phyloP scores from a whole-genome alignment of 2,888 invertebrate genomes.

The Erpobdella octoculata region DNA sequence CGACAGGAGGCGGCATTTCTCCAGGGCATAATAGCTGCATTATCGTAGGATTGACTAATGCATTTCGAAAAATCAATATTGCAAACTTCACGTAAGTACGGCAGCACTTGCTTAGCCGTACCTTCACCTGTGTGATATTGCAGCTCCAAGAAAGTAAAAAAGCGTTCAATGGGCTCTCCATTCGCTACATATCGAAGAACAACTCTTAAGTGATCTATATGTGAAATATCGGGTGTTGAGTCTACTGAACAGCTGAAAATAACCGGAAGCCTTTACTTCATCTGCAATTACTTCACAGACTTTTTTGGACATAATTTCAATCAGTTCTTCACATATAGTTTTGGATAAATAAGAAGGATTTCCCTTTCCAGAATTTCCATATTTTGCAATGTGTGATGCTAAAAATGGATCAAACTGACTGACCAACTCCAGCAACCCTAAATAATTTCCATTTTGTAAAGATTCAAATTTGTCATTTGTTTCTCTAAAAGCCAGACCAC shows the following conservation, averaged over 20 bases:
- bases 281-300: not conserved
- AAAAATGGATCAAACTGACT: not conserved
- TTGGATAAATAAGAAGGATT: not conserved
- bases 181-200: not conserved
- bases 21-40: not conserved
- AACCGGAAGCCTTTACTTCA: not conserved
- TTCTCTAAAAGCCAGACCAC: conserved; percentile 1
- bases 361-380: not conserved
- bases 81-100: not conserved
- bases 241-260: not conserved
- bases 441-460: not conserved
- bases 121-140: not conserved
- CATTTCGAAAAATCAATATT: not conserved
- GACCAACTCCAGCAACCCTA: not conserved
- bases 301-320: not conserved
- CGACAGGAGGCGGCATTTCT: no score
- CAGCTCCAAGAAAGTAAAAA: not conserved
- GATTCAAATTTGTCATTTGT: not conserved
- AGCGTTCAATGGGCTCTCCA: not conserved
- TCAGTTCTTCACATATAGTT: not conserved
- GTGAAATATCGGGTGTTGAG: no score
- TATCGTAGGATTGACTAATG: not conserved
- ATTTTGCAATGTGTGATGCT: not conserved
- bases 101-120: not conserved
- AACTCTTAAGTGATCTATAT: not conserved